A percentile compares a stretch with the other conserved stretches of the same genome.
Evolutionary conservation across 2,888 invertebrate species (phyloP).

Genomic region (Spicauda simplicius): DNA sequence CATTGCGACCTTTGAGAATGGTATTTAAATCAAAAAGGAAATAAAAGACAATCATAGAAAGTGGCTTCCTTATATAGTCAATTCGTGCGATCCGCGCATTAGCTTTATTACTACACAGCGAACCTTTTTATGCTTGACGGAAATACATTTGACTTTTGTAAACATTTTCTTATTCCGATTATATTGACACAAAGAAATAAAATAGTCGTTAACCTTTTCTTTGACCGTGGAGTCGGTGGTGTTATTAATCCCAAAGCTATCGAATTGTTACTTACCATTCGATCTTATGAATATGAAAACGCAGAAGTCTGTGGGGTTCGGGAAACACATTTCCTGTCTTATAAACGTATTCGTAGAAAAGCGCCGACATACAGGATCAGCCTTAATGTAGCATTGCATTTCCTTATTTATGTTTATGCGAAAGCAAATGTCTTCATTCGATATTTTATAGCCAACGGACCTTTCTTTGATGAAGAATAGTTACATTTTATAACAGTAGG

Average conservation of each 20-base stretch:
- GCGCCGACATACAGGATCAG: neutral
- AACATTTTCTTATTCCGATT: slow-evolving; percentile 12
- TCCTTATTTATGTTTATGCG: slow-evolving; percentile 7
- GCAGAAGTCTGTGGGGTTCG: slow-evolving; percentile 9
- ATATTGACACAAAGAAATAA: slow-evolving; percentile 17
- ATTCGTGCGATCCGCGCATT: slow-evolving; percentile 37
- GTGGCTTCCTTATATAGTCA: slow-evolving; percentile 43
- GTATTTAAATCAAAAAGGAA: slow-evolving; percentile 64
- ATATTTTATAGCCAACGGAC: neutral
- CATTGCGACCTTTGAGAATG: slow-evolving; percentile 67
- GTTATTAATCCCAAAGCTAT: neutral
- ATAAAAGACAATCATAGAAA: slow-evolving; percentile 68
- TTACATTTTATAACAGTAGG: neutral
- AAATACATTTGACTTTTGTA: slow-evolving; percentile 27
- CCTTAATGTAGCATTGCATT: slow-evolving; percentile 1
- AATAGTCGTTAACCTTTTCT: slow-evolving; percentile 10
- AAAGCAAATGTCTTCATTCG: neutral
- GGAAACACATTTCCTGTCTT: slow-evolving; percentile 62
- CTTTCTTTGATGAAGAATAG: neutral
- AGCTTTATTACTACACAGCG: slow-evolving; percentile 24
- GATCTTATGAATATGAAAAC: neutral
- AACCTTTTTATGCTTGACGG: slow-evolving; percentile 28
- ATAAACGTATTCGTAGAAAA: slow-evolving; percentile 53
- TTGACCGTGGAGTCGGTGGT: neutral
- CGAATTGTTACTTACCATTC: slow-evolving; percentile 37